Conservation (phyloP, 2,797 vertebrate species). For the Aldrovandia affinis region DNA sequence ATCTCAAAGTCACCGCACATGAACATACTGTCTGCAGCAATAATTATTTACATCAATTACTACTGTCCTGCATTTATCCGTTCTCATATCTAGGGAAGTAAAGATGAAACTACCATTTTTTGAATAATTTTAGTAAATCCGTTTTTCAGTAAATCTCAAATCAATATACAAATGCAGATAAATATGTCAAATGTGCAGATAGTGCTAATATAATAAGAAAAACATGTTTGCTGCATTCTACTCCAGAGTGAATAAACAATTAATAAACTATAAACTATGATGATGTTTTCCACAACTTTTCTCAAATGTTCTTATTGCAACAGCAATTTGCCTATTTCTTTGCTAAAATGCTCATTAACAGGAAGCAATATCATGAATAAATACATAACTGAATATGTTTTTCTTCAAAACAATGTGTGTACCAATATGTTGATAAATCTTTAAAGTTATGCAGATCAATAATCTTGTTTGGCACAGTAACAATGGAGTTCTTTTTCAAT, state of each 20-base stretch:
- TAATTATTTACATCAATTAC: constrained; percentile 40
- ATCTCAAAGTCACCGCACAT: constrained; percentile 49
- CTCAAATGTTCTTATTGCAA: too few relatives aligned
- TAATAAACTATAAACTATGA: not conserved
- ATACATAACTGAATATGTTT: too few relatives aligned
- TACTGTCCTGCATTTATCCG: constrained; percentile 5
- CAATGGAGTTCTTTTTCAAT: not conserved
- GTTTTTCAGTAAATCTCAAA: not conserved
- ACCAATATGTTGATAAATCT: not conserved
- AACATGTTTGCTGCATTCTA: constrained; percentile 1
- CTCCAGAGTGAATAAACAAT: constrained; percentile 1
- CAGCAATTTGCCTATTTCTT: too few relatives aligned
- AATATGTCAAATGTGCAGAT: constrained; percentile 9
- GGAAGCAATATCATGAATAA: not conserved
- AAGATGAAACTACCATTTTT: not conserved
- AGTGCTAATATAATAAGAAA: constrained; percentile 16
- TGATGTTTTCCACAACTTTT: not conserved
- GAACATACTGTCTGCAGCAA: constrained; percentile 39
- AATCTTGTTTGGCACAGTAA: not conserved
- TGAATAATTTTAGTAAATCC: not conserved
- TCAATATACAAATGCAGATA: not conserved
- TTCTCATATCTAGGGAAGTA: constrained; percentile 4
- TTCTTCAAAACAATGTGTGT: not conserved
- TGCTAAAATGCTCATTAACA: not conserved
- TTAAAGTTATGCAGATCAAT: not conserved